Conservation (phyloP, 1,140 invertebrate species). For the Coenobita brevimanus region DNA sequence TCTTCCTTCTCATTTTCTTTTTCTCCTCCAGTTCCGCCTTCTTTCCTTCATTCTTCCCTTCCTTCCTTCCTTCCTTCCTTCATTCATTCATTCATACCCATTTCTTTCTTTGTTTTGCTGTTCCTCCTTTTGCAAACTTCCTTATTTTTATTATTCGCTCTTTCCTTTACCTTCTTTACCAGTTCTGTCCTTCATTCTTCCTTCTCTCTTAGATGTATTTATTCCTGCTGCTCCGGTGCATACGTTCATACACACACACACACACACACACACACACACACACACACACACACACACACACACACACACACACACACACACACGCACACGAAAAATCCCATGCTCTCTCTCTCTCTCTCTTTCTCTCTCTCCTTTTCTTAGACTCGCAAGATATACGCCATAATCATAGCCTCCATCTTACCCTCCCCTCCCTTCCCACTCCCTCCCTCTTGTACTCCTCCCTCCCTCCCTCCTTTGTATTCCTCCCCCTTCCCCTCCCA, state of each 20-base stretch:
- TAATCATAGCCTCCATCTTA: neutral
- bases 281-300: conserved; percentile 5
- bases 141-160: neutral
- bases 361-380: neutral
- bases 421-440: too few relatives aligned
- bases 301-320: conserved; percentile 15
- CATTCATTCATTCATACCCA: neutral
- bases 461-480: too few relatives aligned
- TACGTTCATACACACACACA: too few relatives aligned
- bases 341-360: neutral
- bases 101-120: neutral
- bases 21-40: too few relatives aligned
- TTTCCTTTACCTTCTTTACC: neutral
- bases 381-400: neutral
- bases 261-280: conserved; percentile 20
- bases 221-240: too few relatives aligned
- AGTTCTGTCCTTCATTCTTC: neutral
- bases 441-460: too few relatives aligned
- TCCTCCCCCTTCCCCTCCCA: too few relatives aligned
- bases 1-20: too few relatives aligned
- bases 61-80: neutral
- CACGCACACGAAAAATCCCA: too few relatives aligned
- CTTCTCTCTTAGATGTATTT: too few relatives aligned
- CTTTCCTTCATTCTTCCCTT: neutral
- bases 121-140: neutral